These are phyloP conservation scores for Coleophora deauratella DNA, from an alignment of 2,888 invertebrate species.

Conservation along the genomic window DNA sequence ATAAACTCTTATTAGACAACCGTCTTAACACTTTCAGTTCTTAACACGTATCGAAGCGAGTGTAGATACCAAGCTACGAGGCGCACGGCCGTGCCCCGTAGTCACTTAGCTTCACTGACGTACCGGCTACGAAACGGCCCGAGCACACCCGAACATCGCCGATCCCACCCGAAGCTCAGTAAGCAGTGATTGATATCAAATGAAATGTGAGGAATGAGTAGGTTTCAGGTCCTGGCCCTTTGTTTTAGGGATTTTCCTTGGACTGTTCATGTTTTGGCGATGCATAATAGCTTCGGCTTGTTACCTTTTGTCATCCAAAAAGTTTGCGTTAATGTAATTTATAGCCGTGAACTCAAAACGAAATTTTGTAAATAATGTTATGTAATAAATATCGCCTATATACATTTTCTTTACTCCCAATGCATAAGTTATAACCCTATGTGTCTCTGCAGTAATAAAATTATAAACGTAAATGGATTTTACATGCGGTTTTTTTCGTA, in stretches of 20 bases:
- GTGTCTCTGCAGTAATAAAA: no score
- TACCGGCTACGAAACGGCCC: slow-evolving; percentile 43
- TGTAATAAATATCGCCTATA: no score
- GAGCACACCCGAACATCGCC: slow-evolving; percentile 47
- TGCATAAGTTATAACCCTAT: no score
- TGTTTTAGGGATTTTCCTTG: slow-evolving; percentile 50
- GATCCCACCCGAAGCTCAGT: slow-evolving; percentile 50
- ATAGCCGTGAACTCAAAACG: no score
- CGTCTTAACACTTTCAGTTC: slow-evolving; percentile 7
- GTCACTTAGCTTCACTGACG: slow-evolving; percentile 53
- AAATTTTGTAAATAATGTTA: no score
- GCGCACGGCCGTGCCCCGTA: slow-evolving; percentile 47
- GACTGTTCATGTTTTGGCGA: not conserved
- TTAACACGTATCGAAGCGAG: slow-evolving; percentile 6
- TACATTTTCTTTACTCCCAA: no score
- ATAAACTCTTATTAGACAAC: slow-evolving; percentile 2
- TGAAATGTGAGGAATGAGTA: slow-evolving; percentile 71
- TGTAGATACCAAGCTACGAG: slow-evolving; percentile 15
- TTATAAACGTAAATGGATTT: no score
- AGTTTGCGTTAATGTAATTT: no score
- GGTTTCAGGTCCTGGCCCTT: slow-evolving; percentile 48
- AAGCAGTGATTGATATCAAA: slow-evolving; percentile 72
- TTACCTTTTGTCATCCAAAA: no score
- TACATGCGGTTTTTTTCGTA: no score
- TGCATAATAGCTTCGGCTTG: not conserved